Evolutionary conservation across 2,113 vertebrate genomes (phyloP).

Genomic region (Anguilla rostrata): DNA sequence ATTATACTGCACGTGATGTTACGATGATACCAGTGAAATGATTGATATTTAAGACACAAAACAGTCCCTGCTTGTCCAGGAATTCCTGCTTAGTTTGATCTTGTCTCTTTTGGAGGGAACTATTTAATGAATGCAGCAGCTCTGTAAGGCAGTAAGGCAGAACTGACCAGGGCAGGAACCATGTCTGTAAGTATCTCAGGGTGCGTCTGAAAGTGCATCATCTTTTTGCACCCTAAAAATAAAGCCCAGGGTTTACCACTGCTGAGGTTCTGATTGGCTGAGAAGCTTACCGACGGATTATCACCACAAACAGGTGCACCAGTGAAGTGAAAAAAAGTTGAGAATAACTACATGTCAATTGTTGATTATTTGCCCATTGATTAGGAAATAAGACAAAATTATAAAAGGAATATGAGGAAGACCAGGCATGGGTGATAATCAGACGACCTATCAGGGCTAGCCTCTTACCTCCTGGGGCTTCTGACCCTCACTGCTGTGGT

Average conservation of each 20-base stretch:
- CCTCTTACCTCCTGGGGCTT: slow-evolving; percentile 78
- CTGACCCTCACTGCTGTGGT: slow-evolving; percentile 78
- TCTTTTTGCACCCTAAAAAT: too few species aligned
- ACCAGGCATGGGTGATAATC: background rate
- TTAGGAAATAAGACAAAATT: background rate
- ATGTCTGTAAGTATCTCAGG: too few species aligned
- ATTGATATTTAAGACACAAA: background rate
- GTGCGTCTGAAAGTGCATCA: too few species aligned
- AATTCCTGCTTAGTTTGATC: background rate
- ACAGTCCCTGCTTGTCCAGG: background rate
- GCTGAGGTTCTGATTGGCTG: background rate
- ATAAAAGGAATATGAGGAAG: background rate
- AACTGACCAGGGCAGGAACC: too few species aligned
- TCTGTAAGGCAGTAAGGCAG: background rate
- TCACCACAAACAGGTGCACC: background rate
- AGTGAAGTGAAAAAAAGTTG: background rate
- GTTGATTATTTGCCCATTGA: background rate
- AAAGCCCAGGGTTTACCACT: background rate
- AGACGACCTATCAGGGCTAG: background rate
- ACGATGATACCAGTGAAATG: background rate
- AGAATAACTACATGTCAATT: background rate
- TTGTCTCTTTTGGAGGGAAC: background rate
- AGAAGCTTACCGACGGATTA: background rate
- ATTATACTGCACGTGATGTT: too few species aligned
- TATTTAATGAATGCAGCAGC: background rate